phyloP scores from a whole-genome alignment of 1,140 invertebrate genomes.

The Drosophila santomea region DNA sequence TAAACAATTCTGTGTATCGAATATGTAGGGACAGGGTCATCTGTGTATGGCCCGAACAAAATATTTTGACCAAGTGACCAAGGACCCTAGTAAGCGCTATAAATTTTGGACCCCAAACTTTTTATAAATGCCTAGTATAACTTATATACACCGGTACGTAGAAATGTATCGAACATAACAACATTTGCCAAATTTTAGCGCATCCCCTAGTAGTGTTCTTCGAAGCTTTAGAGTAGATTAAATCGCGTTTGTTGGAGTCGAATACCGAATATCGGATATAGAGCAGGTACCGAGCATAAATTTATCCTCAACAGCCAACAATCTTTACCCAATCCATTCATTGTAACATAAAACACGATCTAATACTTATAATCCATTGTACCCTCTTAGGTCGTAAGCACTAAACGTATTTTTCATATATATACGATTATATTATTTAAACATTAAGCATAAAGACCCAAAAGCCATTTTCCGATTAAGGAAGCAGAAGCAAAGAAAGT shows the following conservation, averaged over 20 bases:
- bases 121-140: conserved; percentile 44
- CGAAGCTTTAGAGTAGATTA: conserved; percentile 44
- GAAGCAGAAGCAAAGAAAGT: conserved; percentile 24
- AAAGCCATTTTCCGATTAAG: conserved; percentile 35
- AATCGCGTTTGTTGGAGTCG: conserved; percentile 23
- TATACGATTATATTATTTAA: conserved; percentile 34
- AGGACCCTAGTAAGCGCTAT: conserved; percentile 55
- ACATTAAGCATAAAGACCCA: conserved; percentile 52
- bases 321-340: conserved; percentile 33
- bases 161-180: conserved; percentile 54
- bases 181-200: conserved; percentile 78
- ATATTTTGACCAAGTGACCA: conserved; percentile 74
- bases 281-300: conserved; percentile 41
- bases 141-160: conserved; percentile 32
- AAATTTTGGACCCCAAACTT: conserved; percentile 53
- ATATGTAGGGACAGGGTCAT: conserved; percentile 55
- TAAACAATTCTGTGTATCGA: conserved; percentile 60
- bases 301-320: conserved; percentile 20
- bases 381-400: conserved; percentile 45
- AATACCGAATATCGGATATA: conserved; percentile 53
- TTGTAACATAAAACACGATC: conserved; percentile 57
- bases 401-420: conserved; percentile 51
- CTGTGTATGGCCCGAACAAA: conserved; percentile 35
- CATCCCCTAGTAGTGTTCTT: conserved; percentile 54
- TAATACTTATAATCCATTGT: conserved; percentile 50